Percentiles rank a stretch among this genome's conserved stretches.
These are phyloP conservation scores for Echinarachnius parma DNA, from an alignment of 53 echinoderm and acorn worm genomes.

Conservation along the genomic window DNA sequence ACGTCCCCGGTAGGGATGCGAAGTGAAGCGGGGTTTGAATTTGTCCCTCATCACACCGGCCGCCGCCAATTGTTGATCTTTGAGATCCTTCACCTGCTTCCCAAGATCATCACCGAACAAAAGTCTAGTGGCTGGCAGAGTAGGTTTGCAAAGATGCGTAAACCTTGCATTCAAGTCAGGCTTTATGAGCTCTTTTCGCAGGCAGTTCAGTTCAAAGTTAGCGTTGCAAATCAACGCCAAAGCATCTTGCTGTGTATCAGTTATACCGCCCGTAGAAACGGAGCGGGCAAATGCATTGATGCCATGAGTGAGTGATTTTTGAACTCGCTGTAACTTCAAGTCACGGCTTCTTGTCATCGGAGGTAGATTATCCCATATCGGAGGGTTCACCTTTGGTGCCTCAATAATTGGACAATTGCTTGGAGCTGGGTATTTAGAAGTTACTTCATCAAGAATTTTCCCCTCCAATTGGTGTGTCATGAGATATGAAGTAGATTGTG, in stretches of 20 bases:
- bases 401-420: slow-evolving; percentile 12
- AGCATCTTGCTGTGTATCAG: slow-evolving; percentile 29
- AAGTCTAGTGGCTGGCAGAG: slow-evolving; percentile 14
- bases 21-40: neutral
- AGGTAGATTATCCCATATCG: slow-evolving; percentile 18
- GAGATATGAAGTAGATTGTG: neutral
- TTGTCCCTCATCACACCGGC: slow-evolving; percentile 18
- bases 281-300: slow-evolving; percentile 14
- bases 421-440: slow-evolving; percentile 7
- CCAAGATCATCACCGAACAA: slow-evolving; percentile 50
- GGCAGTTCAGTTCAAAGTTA: slow-evolving; percentile 26
- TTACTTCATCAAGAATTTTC: slow-evolving; percentile 3
- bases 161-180: slow-evolving; percentile 16
- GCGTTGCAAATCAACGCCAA: slow-evolving; percentile 21
- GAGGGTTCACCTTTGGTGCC: slow-evolving; percentile 10
- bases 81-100: slow-evolving; percentile 36
- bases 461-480: slow-evolving; percentile 3
- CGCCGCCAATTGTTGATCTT: slow-evolving; percentile 33
- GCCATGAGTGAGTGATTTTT: slow-evolving; percentile 26
- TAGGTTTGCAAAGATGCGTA: slow-evolving; percentile 37
- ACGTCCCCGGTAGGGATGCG: neutral
- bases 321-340: slow-evolving; percentile 21
- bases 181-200: slow-evolving; percentile 46
- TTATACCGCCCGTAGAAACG: neutral
- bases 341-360: neutral